Percentiles rank a stretch among this genome's conserved stretches.
These are phyloP conservation scores for Labroides dimidiatus DNA, from an alignment of 2,797 vertebrate species.

Conservation along the genomic window DNA sequence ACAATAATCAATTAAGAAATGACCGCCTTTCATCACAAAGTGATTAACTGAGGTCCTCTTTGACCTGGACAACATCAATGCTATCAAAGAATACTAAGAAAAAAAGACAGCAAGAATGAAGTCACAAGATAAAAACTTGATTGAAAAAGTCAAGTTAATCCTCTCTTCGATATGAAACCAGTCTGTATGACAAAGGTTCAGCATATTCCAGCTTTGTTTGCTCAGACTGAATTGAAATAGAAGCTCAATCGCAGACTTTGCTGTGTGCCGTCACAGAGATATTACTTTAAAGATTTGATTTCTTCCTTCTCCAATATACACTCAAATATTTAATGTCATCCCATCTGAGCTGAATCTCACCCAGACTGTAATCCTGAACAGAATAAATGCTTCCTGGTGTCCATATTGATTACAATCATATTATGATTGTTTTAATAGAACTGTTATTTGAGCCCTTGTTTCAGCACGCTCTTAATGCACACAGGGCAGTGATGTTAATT, in stretches of 20 bases:
- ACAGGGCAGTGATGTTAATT: constrained; percentile 53
- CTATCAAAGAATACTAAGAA: too few relatives aligned
- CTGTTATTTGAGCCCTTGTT: constrained; percentile 33
- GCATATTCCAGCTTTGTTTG: constrained; percentile 14
- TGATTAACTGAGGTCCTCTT: too few relatives aligned
- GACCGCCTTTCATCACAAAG: too few relatives aligned
- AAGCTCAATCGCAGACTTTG: constrained; percentile 25
- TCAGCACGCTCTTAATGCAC: constrained; percentile 22
- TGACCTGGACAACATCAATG: too few relatives aligned
- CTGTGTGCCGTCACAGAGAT: constrained; percentile 11
- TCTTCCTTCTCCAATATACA: constrained; percentile 12
- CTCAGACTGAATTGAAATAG: constrained; percentile 5
- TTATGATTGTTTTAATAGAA: constrained; percentile 3
- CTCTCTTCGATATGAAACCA: background rate
- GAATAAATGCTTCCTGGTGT: constrained; percentile 37
- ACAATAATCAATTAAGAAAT: too few relatives aligned
- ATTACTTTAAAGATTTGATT: constrained; percentile 26
- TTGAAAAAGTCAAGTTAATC: background rate
- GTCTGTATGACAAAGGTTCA: background rate
- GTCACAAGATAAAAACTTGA: background rate
- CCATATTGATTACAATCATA: constrained; percentile 39
- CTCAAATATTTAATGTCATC: constrained; percentile 19
- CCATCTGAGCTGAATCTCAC: constrained; percentile 25
- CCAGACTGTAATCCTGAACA: constrained; percentile 10
- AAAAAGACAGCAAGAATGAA: background rate